phyloP scores from a whole-genome alignment of 2,888 invertebrate genomes.

The Epinotia bilunana region DNA sequence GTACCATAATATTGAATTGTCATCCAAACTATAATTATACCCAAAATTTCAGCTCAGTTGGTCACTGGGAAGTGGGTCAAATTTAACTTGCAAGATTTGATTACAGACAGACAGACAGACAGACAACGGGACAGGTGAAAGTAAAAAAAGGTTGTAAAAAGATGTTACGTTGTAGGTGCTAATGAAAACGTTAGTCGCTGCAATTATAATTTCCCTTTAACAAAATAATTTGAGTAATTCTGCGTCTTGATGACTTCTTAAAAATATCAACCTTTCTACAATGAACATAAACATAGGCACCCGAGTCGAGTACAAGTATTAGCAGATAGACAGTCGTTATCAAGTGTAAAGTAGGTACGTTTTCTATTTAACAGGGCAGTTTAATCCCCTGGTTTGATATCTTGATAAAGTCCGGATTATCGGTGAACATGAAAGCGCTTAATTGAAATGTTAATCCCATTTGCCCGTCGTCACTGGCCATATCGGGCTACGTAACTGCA shows the following conservation, averaged over 20 bases:
- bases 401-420: conserved; percentile 81
- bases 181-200: too few species aligned
- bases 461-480: conserved; percentile 71
- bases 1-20: too few species aligned
- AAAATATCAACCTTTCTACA: conserved; percentile 34
- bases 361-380: conserved; percentile 79
- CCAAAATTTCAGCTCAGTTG: too few species aligned
- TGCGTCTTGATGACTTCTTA: conserved; percentile 20
- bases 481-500: conserved; percentile 71
- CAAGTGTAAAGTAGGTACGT: conserved; percentile 63
- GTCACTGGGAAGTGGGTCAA: too few species aligned
- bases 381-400: conserved; percentile 82
- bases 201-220: too few species aligned
- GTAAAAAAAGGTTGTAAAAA: too few species aligned
- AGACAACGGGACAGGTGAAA: too few species aligned
- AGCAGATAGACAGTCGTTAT: conserved; percentile 77
- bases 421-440: conserved; percentile 81
- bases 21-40: too few species aligned
- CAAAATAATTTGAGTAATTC: neutral
- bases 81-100: too few species aligned
- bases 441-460: conserved; percentile 83
- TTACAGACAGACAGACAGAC: too few species aligned
- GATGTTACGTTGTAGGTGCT: too few species aligned
- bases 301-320: conserved; percentile 55
- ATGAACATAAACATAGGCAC: conserved; percentile 43